Percentiles rank a stretch among this genome's conserved stretches.
Evolutionary conservation across 1,140 invertebrate genomes (phyloP).

Genomic region (Trichonephila clavipes): DNA sequence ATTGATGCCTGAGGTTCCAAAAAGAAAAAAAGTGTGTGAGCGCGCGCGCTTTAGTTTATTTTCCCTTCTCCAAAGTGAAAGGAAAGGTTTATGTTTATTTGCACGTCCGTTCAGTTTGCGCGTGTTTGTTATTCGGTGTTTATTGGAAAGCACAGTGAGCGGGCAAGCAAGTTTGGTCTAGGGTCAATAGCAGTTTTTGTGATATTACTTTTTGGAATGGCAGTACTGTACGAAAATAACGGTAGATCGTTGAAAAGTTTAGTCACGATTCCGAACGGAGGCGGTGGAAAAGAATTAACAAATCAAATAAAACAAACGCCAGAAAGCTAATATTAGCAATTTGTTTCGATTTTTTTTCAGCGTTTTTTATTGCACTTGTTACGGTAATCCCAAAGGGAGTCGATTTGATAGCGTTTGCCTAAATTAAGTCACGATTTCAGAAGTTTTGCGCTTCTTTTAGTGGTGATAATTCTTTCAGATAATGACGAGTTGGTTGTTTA

Average conservation of each 20-base stretch:
- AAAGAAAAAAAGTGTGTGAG: neutral
- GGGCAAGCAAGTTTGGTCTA: neutral
- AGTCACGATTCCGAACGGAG: conserved; percentile 8
- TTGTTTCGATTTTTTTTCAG: neutral
- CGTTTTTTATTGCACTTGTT: neutral
- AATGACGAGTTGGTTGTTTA: neutral
- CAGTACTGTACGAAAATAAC: neutral
- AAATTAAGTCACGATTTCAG: conserved; percentile 53
- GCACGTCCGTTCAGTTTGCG: neutral
- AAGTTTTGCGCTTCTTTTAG: neutral
- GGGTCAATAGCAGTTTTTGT: conserved; percentile 46
- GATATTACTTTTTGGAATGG: neutral
- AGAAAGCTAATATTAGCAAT: conserved; percentile 55
- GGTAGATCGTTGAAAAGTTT: conserved; percentile 25
- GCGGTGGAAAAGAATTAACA: neutral
- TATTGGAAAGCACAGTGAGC: neutral
- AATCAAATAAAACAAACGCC: neutral
- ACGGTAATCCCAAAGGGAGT: no score
- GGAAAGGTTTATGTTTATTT: conserved; percentile 29
- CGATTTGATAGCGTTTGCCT: neutral
- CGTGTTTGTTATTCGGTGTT: neutral
- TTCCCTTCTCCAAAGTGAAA: conserved; percentile 24
- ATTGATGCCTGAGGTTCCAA: conserved; percentile 10
- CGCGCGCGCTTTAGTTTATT: conserved; percentile 17
- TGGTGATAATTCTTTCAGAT: neutral